Base-by-base conservation (phyloP, 2,113 vertebrate species). In the Ameiurus melas region DNA sequence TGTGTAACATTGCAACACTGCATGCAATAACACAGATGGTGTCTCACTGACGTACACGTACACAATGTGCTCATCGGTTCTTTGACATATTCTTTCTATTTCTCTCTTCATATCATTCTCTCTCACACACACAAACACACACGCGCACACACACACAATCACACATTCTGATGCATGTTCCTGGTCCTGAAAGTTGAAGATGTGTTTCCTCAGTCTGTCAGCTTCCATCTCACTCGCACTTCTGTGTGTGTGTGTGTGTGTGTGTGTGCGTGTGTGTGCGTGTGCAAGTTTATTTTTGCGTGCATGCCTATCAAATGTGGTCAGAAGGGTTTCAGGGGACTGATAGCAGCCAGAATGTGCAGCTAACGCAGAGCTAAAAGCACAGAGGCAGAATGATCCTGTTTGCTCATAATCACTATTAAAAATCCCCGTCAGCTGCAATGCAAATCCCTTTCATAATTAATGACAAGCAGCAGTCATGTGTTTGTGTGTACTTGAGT, bases 111-210 rank as follows among this genome's bases (percentile, higher is more conserved):
- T 36, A 19, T 4, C 43, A 2, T 30, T 3, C 30, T 10, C 79
- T 58, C 16, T 0, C 62, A n/a, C 43, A 36, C 27, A 39, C 51
- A 22, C n/a, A 62, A 62, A 71, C 70, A 75, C 84, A 51, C 88
- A 57, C 64, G n/a, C 53, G 39, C 47, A 58, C 77, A 68, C 60
- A 12, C 51, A 88, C 33, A 66, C 60, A 53, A 27, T 86, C 79
- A 86, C 73, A 36, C 39, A 58, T 86, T 70, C 27, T 85, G 70
- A 83, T 53, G 60, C 79, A 83, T 78, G 39, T 43, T 30, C 7
- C 80, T 68, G 16, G 82, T 84, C 43, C 85, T 53, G 64, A 86
- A 85, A 84, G 62, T 81, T 90, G 71, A 88, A 88, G 86, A 70
- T 36, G 70, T 62, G 81, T 81, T 73, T 90, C 80, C 55, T 84